Percentiles rank a stretch among this genome's conserved stretches.
phyloP scores from a whole-genome alignment of 2,888 invertebrate genomes.

The Pediacus dermestoides region DNA sequence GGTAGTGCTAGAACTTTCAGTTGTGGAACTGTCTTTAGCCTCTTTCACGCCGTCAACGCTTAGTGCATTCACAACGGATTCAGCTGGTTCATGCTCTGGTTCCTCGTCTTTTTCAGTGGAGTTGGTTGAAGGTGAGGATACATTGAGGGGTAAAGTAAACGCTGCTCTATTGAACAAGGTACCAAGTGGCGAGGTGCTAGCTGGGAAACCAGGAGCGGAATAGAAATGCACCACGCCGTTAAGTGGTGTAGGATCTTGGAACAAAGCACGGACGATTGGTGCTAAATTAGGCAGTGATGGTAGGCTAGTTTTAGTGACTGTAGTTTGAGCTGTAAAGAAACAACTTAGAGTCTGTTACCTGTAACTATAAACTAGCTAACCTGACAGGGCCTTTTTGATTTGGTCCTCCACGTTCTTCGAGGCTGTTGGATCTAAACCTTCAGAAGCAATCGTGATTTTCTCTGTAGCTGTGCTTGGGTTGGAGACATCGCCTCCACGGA shows the following conservation, averaged over 20 bases:
- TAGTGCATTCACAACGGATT: conserved; percentile 1
- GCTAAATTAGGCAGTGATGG: not conserved
- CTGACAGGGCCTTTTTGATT: not conserved
- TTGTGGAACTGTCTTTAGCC: no score
- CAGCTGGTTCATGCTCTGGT: not conserved
- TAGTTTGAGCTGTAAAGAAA: conserved; percentile 4
- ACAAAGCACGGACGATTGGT: conserved; percentile 1
- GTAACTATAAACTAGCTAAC: no score
- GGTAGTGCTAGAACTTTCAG: no score
- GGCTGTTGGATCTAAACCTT: conserved; percentile 1
- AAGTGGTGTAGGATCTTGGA: conserved; percentile 1
- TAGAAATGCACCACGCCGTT: conserved; percentile 6
- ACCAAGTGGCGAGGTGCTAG: not conserved
- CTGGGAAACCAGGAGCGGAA: conserved; percentile 3
- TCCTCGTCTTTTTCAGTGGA: not conserved
- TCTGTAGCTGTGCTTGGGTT: not conserved
- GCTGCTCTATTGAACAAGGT: no score
- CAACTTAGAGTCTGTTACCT: not conserved
- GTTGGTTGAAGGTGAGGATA: no score
- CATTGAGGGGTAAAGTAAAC: no score
- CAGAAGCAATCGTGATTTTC: conserved; percentile 3
- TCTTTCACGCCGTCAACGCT: no score
- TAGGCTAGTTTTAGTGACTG: not conserved
- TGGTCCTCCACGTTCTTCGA: not conserved
- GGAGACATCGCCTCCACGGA: conserved; percentile 11